phyloP scores from a whole-genome alignment of 2,113 vertebrate genomes.

The Gymnogyps californianus region DNA sequence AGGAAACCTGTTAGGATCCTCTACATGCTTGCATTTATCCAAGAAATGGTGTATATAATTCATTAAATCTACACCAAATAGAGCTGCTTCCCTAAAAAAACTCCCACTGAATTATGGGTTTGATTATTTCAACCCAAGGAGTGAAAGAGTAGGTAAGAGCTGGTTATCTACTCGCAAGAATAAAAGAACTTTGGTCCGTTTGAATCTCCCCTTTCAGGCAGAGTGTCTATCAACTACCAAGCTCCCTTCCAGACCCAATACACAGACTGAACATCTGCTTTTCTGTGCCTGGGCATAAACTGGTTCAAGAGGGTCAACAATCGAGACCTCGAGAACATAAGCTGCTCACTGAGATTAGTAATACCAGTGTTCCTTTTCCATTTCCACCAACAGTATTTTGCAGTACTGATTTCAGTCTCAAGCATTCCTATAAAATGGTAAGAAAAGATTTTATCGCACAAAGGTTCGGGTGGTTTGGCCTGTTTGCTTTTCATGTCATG shows the following conservation, averaged over 20 bases:
- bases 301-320: not conserved
- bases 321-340: not conserved
- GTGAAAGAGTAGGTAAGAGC: not conserved
- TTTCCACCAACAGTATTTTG: not conserved
- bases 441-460: not conserved
- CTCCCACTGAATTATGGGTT: not conserved
- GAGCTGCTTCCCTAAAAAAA: not conserved
- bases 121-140: not conserved
- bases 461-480: not conserved
- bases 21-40: not conserved
- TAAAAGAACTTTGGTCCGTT: not conserved
- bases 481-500: not conserved
- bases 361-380: not conserved
- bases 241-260: not conserved
- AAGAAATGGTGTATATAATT: accelerated
- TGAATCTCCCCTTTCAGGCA: not conserved
- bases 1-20: not conserved
- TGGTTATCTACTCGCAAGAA: not conserved
- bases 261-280: not conserved
- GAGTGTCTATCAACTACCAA: not conserved
- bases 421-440: not conserved
- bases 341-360: not conserved
- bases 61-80: not conserved
- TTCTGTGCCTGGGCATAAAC: not conserved
- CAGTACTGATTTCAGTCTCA: not conserved